Conservation (phyloP, 1,140 invertebrate species). For the Drosophila aff. region DNA sequence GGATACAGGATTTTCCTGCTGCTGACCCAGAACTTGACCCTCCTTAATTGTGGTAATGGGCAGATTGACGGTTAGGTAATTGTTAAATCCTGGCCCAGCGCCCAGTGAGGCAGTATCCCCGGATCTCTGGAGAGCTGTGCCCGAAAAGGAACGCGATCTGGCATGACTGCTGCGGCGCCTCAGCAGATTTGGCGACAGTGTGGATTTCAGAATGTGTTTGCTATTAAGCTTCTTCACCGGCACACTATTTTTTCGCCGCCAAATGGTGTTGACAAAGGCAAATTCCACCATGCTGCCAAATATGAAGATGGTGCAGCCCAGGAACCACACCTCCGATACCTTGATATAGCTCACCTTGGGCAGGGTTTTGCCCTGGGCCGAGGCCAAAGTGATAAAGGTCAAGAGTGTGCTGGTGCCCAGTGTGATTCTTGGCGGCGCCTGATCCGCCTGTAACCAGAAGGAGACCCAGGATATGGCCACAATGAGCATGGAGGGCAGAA, state of each 20-base stretch:
- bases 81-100: slow-evolving; percentile 70
- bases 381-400: slow-evolving; percentile 94
- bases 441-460: slow-evolving; percentile 95
- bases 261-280: slow-evolving; percentile 95
- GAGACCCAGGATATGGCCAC: slow-evolving; percentile 96
- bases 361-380: slow-evolving; percentile 91
- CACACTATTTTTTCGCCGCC: slow-evolving; percentile 92
- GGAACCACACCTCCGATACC: slow-evolving; percentile 95
- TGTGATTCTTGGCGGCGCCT: slow-evolving; percentile 92
- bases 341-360: slow-evolving; percentile 96
- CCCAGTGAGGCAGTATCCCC: slow-evolving; percentile 84
- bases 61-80: slow-evolving; percentile 77
- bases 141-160: slow-evolving; percentile 90
- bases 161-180: slow-evolving; percentile 88
- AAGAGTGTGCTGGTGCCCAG: slow-evolving; percentile 94
- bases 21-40: slow-evolving; percentile 44
- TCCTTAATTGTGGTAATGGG: slow-evolving; percentile 77
- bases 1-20: slow-evolving; percentile 7
- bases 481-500: slow-evolving; percentile 94
- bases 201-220: slow-evolving; percentile 93
- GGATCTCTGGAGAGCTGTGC: slow-evolving; percentile 86
- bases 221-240: slow-evolving; percentile 93
- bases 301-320: slow-evolving; percentile 93
- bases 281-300: slow-evolving; percentile 95
- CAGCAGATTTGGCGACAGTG: slow-evolving; percentile 90